Evolutionary conservation across 2,888 invertebrate species (phyloP), one percentile per base, ranked within the genome.

Genomic region (Chirona hameri): DNA sequence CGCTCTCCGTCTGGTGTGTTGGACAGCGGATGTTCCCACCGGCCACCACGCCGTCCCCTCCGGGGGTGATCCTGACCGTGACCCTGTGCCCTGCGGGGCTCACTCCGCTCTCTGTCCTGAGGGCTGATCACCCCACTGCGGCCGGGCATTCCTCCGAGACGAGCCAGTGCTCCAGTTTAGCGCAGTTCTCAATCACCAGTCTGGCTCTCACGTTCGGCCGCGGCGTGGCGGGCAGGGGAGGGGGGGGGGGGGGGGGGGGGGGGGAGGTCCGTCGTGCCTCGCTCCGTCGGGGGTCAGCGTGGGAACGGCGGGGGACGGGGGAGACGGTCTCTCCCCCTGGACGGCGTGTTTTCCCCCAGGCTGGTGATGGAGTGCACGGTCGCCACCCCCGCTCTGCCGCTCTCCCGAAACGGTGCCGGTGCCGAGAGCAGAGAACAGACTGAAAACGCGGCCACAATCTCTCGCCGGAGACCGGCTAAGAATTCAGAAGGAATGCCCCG

Each of bases 71-170:
- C 39, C 39, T 39, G 39, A 39, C 39, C 39, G 39, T 39, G 39
- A 39, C 39, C 39, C 39, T 7, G 39, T 39, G 39, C 39, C 39
- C 39, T 39, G 4, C 39, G 39, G 39, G 39, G 39, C 39, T 39
- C 39, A 39, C 39, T 7, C 39, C 39, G 39, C 39, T 39, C 39
- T 39, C 39, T 5, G 31, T 83, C 84, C 79, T n/a, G 82, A 18
- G 52, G 52, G 52, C 60, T 46, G 83, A 83, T 79, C 84, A 84
- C 46, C 79, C 79, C 81, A 83, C 83, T 81, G 83, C 83, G 69
- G 83, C 83, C 24, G 84, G 82, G 27, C 84, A 84, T 72, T 83
- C 60, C n/a, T 10, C 60, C 24, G 69, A 27, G 24, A 3, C 69
- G 69, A 27, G 65, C 72, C 27, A 18, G 18, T 31, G 76, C 76